Base-by-base conservation (phyloP, 2,113 vertebrate species). In the Vanacampus margaritifer region DNA sequence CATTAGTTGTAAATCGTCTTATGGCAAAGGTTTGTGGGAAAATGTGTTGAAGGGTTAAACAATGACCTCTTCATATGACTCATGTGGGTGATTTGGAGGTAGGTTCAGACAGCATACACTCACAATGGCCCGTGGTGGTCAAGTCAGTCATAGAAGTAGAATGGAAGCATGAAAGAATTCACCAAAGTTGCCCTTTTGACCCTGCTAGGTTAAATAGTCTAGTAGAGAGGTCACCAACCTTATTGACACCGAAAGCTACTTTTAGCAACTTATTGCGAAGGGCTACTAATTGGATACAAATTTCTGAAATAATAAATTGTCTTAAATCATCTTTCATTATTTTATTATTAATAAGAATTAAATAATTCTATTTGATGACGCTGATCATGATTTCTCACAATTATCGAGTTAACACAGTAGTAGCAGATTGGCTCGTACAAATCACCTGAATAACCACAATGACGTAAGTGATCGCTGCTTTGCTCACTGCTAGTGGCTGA, bases 31-130 rank as follows among this genome's bases (percentile, higher is more conserved):
- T 12, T 41, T 63, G 26, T 69, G 53, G 35, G 24, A 35, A 41
- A 50, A 37, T 58, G 13, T 56, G 58, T 58, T 77, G 54, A 12
- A 67, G 58, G 72, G 50, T 82, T 17, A 61, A 77, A 70, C 37
- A 56, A 68, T n/a, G 75, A 68, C 73, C 48, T 50, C 65, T 80
- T 83, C 67, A 46, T 26, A 35, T 61, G 63, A 84, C 81, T 77
- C 54, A 48, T 19, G 26, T 21, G 19, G 53, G 74, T 65, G 73
- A 79, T 82, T 75, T 86, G 63, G 78, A 84, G 78, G 73, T 71
- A 65, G 0, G 69, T 78, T 86, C 79, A 88, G 84, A 77, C 81
- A 1, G 67, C 67, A 36, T 78, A 65, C 79, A 72, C 86, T 75
- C 41, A 56, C 75, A 50, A 50, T 7, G 78, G 83, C 76, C 76